Percentiles rank a stretch among this genome's conserved stretches.
Evolutionary conservation across 2,888 invertebrate genomes (phyloP).

Genomic region (Polymixis lichenea): DNA sequence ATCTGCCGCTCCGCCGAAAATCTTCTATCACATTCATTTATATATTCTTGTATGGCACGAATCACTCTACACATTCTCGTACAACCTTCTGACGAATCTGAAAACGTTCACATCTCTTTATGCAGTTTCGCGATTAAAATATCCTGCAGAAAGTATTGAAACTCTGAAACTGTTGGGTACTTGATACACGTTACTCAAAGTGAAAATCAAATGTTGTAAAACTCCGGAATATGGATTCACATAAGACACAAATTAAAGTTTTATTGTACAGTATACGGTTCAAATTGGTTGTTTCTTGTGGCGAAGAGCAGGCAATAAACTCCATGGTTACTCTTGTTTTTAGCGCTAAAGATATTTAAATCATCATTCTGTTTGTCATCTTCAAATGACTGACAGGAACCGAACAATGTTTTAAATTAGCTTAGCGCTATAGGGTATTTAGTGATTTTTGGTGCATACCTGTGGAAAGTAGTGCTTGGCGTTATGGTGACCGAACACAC

Average conservation of each 20-base stretch:
- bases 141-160: background rate
- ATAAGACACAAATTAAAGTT: background rate
- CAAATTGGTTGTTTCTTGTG: background rate
- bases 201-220: background rate
- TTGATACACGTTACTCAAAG: background rate
- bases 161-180: background rate
- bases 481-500: background rate
- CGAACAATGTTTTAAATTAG: background rate
- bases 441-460: background rate
- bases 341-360: background rate
- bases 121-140: background rate
- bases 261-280: too few species aligned
- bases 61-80: slow-evolving; percentile 97
- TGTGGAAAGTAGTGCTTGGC: background rate
- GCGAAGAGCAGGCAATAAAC: background rate
- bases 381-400: background rate
- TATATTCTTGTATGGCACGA: slow-evolving; percentile 98
- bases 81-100: slow-evolving; percentile 85
- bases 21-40: slow-evolving; percentile 97
- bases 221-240: background rate
- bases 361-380: background rate
- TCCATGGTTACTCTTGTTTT: background rate
- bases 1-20: slow-evolving; percentile 97
- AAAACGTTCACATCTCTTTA: slow-evolving; percentile 53
- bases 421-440: background rate